phyloP scores from a whole-genome alignment of 2,888 invertebrate genomes.

The Mactromeris polynyma region DNA sequence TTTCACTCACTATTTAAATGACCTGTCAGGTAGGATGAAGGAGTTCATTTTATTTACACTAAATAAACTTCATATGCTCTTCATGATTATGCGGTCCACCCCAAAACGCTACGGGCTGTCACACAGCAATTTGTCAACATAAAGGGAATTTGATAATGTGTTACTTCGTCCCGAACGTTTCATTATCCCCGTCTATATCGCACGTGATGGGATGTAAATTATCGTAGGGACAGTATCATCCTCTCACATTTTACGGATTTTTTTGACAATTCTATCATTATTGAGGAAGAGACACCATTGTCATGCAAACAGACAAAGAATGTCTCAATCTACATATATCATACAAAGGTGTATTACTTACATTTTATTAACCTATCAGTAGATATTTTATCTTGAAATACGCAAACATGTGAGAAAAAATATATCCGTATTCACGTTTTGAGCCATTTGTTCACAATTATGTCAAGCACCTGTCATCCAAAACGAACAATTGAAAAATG shows the following conservation, averaged over 20 bases:
- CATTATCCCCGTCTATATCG: not conserved
- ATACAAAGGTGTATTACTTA: not conserved
- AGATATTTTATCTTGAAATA: slow-evolving; percentile 5
- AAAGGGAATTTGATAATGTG: slow-evolving; percentile 12
- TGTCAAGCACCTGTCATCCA: not conserved
- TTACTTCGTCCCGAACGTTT: slow-evolving; percentile 12
- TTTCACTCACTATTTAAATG: slow-evolving; percentile 28
- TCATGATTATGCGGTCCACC: slow-evolving; percentile 1
- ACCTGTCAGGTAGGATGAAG: slow-evolving; percentile 37
- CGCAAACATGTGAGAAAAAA: not conserved
- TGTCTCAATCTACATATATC: not conserved
- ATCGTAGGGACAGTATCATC: not conserved
- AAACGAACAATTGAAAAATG: not conserved
- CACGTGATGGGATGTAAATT: not conserved
- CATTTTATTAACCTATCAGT: not conserved
- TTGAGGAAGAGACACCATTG: not conserved
- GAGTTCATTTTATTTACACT: slow-evolving; percentile 31
- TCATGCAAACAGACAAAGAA: not conserved
- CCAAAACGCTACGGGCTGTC: slow-evolving; percentile 30
- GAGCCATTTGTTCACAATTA: not conserved
- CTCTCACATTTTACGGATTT: not conserved
- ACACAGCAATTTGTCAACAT: slow-evolving; percentile 13
- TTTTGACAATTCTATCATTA: slow-evolving; percentile 19
- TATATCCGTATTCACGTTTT: not conserved
- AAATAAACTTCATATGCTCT: slow-evolving; percentile 11